Base-by-base conservation (phyloP, 2,888 invertebrate genomes). In the Himalopsyche japonica region DNA sequence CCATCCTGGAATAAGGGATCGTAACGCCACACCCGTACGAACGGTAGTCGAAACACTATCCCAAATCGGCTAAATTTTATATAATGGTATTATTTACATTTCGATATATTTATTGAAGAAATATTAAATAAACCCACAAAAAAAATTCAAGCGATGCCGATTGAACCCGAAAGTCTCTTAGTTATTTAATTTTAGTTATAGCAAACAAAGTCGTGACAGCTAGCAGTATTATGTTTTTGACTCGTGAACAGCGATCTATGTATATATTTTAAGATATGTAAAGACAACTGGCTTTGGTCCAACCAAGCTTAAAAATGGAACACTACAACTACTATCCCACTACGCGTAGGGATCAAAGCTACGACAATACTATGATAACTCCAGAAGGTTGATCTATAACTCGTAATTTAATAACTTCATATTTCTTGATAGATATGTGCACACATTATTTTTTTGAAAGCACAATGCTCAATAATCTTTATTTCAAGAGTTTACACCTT, bases 261-360 rank as follows among this genome's bases (percentile, higher is more conserved):
- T 70, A 70, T 70, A 70, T 70, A 70, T 70, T 70, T 70, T 83
- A 76, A 80, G 80, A 80, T 83, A 83, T 83, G 83, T 83, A 83
- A 83, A 83, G 83, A 77, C 76, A 80, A 48, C 83, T 83, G 83
- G 83, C 83, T 24, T 76, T 12, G 37, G n/a, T 83, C 83, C 83
- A 83, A 83, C 64, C 76, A 24, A 47, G 80, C 83, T 80, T 83
- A 83, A 83, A 83, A 83, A 83, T 83, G 83, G 83, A 83, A 83
- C 83, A 27, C 70, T 30, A 70, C 70, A 27, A 70, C 20, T 27
- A 20, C 20, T 57, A 30, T 27, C n/a, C 30, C 24, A 70, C 78
- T 48, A 77, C 18, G 1, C 24, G 43, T 24, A 34, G 79, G 80
- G 83, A 82, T 83, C 83, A 83, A 82, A 82, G 82, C 79, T 78